Percentiles rank a stretch among this genome's conserved stretches.
Conservation (phyloP, 2,113 vertebrate species). For the Bubo scandiacus region DNA sequence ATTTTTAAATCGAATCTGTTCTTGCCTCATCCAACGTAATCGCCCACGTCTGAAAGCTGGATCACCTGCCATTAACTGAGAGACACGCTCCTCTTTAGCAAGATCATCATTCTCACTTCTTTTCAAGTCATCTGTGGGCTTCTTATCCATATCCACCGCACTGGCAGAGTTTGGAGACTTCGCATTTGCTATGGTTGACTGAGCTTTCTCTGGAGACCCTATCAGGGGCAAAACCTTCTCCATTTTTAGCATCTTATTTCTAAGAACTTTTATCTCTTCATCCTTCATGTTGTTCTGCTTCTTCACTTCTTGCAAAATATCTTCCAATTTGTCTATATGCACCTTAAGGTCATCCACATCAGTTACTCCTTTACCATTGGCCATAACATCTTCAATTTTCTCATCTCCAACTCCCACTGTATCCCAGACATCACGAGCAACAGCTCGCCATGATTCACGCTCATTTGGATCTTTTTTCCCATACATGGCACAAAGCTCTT, state of each 20-base stretch:
- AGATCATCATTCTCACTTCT: slow-evolving; percentile 65
- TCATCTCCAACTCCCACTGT: slow-evolving; percentile 96
- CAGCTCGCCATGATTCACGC: slow-evolving; percentile 94
- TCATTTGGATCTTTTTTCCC: slow-evolving; percentile 97
- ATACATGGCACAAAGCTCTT: slow-evolving; percentile 94
- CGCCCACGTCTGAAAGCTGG: slow-evolving; percentile 83
- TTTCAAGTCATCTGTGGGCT: neutral
- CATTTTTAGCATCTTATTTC: slow-evolving; percentile 99
- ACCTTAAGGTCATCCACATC: slow-evolving; percentile 96
- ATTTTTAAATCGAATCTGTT: slow-evolving; percentile 90
- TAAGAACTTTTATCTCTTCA: slow-evolving; percentile 92
- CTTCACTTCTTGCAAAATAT: slow-evolving; percentile 98
- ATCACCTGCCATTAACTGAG: slow-evolving; percentile 80
- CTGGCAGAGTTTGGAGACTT: slow-evolving; percentile 32
- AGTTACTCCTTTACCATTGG: slow-evolving; percentile 74
- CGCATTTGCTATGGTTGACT: neutral
- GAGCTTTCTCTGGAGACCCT: slow-evolving; percentile 78
- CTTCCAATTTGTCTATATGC: slow-evolving; percentile 96
- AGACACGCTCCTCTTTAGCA: slow-evolving; percentile 75
- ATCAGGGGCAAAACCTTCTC: slow-evolving; percentile 95
- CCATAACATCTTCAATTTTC: slow-evolving; percentile 87
- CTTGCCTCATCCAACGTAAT: slow-evolving; percentile 92
- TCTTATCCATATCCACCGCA: neutral
- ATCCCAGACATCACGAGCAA: slow-evolving; percentile 97
- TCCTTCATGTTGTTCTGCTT: slow-evolving; percentile 98